These are phyloP conservation scores for Troides helena DNA, from an alignment of 2,888 invertebrate genomes.

Conservation along the genomic window DNA sequence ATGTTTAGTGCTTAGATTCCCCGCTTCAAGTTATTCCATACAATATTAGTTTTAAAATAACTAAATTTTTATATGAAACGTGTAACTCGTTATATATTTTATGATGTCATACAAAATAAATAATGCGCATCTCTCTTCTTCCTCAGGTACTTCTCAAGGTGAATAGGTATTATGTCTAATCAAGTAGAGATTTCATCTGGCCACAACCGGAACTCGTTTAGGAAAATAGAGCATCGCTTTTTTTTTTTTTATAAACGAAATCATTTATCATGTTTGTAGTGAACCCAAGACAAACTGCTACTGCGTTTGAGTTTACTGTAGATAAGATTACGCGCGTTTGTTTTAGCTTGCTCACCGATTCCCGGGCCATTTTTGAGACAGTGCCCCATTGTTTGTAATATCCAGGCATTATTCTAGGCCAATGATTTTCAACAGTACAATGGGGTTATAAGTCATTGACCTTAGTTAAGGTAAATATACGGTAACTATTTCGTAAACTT, in stretches of 20 bases:
- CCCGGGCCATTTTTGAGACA: conserved; percentile 71
- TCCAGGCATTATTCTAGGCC: conserved; percentile 46
- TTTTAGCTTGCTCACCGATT: conserved; percentile 75
- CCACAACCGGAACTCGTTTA: conserved; percentile 75
- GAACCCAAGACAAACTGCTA: conserved; percentile 79
- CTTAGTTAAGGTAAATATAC: conserved; percentile 20
- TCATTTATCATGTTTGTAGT: conserved; percentile 78
- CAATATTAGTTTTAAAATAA: conserved; percentile 22
- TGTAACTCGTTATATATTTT: conserved; percentile 31
- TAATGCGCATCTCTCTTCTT: conserved; percentile 75
- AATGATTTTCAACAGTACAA: conserved; percentile 44
- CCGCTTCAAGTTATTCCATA: conserved; percentile 21
- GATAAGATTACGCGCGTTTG: conserved; percentile 77
- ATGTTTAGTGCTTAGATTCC: conserved; percentile 27
- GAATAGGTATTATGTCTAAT: conserved; percentile 77
- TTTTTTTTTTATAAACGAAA: conserved; percentile 65
- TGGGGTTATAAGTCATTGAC: conserved; percentile 41
- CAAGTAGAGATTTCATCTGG: conserved; percentile 68
- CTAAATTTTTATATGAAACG: conserved; percentile 11
- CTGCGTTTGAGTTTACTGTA: conserved; percentile 75
- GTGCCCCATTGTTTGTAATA: conserved; percentile 69
- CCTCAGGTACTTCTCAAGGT: conserved; percentile 80
- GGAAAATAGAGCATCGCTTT: conserved; percentile 73
- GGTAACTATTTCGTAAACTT: conserved; percentile 13
- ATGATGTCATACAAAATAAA: conserved; percentile 46